Evolutionary conservation across 1,140 invertebrate species (phyloP).

Genomic region (Ceratina japonica): DNA sequence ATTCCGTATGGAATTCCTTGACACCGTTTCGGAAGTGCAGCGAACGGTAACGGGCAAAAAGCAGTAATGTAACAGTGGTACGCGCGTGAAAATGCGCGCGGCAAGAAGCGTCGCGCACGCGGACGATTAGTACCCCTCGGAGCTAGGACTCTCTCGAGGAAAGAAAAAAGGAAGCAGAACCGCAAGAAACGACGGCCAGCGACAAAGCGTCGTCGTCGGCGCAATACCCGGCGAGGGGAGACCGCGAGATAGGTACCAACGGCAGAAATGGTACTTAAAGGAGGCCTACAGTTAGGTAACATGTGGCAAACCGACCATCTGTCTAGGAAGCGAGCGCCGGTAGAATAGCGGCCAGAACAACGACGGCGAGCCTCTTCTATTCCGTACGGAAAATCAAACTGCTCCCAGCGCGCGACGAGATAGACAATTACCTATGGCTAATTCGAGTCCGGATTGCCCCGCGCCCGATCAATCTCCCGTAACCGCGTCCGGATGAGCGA

Average conservation of each 20-base stretch:
- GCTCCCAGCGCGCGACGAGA: conserved; percentile 13
- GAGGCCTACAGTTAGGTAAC: conserved; percentile 66
- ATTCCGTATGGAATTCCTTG: neutral
- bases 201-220: neutral
- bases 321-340: conserved; percentile 65
- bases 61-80: neutral
- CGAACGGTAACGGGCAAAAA: neutral
- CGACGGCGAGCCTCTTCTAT: conserved; percentile 4
- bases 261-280: conserved; percentile 55
- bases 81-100: neutral
- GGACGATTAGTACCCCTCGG: conserved; percentile 17
- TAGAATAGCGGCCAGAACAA: conserved; percentile 28
- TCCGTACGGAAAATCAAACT: neutral
- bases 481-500: neutral
- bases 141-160: too few species aligned
- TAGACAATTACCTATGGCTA: conserved; percentile 34
- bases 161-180: neutral
- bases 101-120: neutral
- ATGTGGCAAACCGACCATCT: conserved; percentile 71
- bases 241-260: conserved; percentile 44
- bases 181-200: neutral
- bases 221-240: neutral
- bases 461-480: too few species aligned
- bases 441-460: neutral
- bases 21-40: neutral